Evolutionary conservation across 2,113 vertebrate species (phyloP).

Genomic region (Mionectes macconnelli): DNA sequence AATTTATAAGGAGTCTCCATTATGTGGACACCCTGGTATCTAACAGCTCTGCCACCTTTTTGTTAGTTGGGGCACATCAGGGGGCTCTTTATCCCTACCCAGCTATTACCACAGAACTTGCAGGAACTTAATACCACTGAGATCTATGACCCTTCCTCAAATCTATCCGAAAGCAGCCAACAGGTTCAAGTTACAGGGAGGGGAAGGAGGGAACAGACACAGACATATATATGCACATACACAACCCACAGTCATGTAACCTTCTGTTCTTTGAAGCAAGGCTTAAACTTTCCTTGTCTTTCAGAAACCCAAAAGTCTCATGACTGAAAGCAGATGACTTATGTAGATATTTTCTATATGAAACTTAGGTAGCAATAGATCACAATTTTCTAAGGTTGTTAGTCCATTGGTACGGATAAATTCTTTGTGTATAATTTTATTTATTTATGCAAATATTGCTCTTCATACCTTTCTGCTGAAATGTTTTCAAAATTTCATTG

Average conservation of each 20-base stretch:
- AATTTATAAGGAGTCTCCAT: background rate
- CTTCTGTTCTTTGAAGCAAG: background rate
- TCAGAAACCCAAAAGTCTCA: background rate
- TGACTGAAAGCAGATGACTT: background rate
- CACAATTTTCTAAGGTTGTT: background rate
- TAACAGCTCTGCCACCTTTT: background rate
- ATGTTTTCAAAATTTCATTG: background rate
- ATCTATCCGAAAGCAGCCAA: background rate
- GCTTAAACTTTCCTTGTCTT: background rate
- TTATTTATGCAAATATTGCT: background rate
- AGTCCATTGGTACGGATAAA: background rate
- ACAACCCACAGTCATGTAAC: background rate
- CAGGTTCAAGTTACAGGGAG: conserved; percentile 8
- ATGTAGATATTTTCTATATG: background rate
- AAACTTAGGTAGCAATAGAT: background rate
- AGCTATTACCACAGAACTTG: background rate
- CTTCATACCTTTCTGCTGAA: background rate
- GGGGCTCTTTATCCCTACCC: background rate
- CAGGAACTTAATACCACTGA: background rate
- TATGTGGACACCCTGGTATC: background rate
- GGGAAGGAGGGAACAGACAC: background rate
- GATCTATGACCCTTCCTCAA: background rate
- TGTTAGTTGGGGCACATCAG: background rate
- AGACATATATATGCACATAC: background rate
- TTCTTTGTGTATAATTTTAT: background rate